phyloP scores from a whole-genome alignment of 2,888 invertebrate genomes.

The Lissonota sp. region DNA sequence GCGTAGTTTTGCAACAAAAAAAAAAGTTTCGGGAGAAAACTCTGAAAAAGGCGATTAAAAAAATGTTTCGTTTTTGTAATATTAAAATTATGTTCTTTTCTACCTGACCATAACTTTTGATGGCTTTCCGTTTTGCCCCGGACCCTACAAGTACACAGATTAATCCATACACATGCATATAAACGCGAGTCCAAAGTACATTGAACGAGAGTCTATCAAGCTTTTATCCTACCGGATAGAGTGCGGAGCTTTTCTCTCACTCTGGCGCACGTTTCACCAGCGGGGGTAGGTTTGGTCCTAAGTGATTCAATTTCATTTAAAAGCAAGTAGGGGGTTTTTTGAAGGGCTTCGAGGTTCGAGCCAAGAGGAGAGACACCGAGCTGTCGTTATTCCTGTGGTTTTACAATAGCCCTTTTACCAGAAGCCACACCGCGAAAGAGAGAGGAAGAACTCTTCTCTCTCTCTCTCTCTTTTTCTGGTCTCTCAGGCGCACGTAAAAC shows the following conservation, averaged over 20 bases:
- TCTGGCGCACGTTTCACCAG: slow-evolving; percentile 12
- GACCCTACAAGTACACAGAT: too few relatives aligned
- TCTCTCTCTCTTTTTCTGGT: slow-evolving; percentile 16
- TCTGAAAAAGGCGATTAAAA: background rate
- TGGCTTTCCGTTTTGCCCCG: too few relatives aligned
- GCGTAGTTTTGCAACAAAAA: background rate
- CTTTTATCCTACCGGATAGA: slow-evolving; percentile 15
- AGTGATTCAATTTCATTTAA: slow-evolving; percentile 68
- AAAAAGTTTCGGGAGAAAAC: background rate
- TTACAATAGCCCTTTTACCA: slow-evolving; percentile 48
- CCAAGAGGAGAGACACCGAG: slow-evolving; percentile 1
- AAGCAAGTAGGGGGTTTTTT: slow-evolving; percentile 51
- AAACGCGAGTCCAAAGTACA: background rate
- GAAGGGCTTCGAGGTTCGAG: slow-evolving; percentile 54
- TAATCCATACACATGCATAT: background rate
- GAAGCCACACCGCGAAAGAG: slow-evolving; percentile 36
- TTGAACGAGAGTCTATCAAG: slow-evolving; percentile 16
- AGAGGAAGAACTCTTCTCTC: background rate
- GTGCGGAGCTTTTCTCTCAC: slow-evolving; percentile 28
- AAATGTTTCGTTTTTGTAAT: background rate
- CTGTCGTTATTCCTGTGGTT: slow-evolving; percentile 57
- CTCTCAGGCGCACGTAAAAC: slow-evolving; percentile 44
- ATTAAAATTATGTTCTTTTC: background rate
- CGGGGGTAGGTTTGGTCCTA: slow-evolving; percentile 9
- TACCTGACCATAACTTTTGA: too few relatives aligned